Evolutionary conservation across 1,140 invertebrate species (phyloP).

Genomic region (Phenacoccus solenopsis): DNA sequence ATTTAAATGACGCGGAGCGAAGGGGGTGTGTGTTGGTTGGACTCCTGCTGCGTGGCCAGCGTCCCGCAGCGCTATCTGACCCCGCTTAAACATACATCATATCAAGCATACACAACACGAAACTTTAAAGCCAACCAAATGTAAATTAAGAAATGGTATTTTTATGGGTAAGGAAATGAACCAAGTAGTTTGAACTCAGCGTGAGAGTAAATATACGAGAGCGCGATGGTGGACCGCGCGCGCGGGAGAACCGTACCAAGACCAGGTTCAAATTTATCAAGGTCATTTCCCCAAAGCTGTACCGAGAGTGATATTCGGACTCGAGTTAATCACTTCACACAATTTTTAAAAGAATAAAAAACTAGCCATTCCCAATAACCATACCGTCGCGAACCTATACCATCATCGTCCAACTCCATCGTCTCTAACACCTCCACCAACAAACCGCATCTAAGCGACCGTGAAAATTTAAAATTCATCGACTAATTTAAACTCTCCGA

Average conservation of each 20-base stretch:
- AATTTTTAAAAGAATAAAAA: no score
- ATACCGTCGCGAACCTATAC: no score
- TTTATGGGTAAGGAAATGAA: slow-evolving; percentile 15
- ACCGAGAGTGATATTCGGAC: neutral
- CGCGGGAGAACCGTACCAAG: neutral
- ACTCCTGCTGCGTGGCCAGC: neutral
- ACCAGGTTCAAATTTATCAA: slow-evolving; percentile 11
- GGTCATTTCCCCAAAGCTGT: neutral
- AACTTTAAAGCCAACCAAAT: slow-evolving; percentile 11
- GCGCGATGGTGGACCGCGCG: neutral
- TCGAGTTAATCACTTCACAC: no score
- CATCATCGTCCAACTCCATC: no score
- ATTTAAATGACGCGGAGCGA: neutral
- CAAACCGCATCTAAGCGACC: no score
- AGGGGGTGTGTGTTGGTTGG: neutral
- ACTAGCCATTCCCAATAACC: no score
- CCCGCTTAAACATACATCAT: slow-evolving; percentile 16
- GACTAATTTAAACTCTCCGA: no score
- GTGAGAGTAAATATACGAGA: slow-evolving; percentile 11
- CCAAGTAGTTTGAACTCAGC: slow-evolving; percentile 11
- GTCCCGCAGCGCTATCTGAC: slow-evolving; percentile 11
- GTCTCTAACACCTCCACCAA: no score
- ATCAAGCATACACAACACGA: slow-evolving; percentile 13
- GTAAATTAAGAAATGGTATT: slow-evolving; percentile 18
- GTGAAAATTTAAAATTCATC: no score